Evolutionary conservation across 2,888 invertebrate genomes (phyloP).

Genomic region (Muscina levida): DNA sequence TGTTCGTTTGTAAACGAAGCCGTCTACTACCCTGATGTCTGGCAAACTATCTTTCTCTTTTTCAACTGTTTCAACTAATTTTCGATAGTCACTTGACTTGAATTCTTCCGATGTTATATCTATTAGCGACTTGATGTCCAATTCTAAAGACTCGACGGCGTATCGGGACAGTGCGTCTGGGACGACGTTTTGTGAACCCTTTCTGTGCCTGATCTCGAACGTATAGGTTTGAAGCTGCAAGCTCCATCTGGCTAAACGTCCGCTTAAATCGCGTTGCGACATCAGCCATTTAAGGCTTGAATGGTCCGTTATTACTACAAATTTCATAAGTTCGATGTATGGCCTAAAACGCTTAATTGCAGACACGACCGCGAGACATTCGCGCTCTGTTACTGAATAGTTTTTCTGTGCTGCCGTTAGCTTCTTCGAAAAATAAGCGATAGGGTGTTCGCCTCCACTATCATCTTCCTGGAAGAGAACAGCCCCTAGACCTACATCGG

Average conservation of each 20-base stretch:
- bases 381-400: too few relatives aligned
- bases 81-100: not conserved
- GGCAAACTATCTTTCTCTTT: not conserved
- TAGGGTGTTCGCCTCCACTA: too few relatives aligned
- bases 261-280: not conserved
- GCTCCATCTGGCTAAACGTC: not conserved
- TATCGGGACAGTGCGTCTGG: not conserved
- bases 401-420: too few relatives aligned
- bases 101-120: not conserved
- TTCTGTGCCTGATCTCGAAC: not conserved
- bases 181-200: constrained; percentile 1
- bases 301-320: too few relatives aligned
- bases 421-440: too few relatives aligned
- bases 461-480: too few relatives aligned
- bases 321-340: too few relatives aligned
- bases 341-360: too few relatives aligned
- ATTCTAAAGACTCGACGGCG: not conserved
- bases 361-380: too few relatives aligned
- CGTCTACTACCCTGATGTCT: not conserved
- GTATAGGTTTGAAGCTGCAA: not conserved
- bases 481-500: too few relatives aligned
- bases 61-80: not conserved
- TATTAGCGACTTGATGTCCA: not conserved
- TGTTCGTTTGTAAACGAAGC: not conserved
- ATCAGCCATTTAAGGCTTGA: too few relatives aligned